These are phyloP conservation scores for Leptobrachium leishanense DNA, from an alignment of 2,113 vertebrate genomes.

Conservation along the genomic window DNA sequence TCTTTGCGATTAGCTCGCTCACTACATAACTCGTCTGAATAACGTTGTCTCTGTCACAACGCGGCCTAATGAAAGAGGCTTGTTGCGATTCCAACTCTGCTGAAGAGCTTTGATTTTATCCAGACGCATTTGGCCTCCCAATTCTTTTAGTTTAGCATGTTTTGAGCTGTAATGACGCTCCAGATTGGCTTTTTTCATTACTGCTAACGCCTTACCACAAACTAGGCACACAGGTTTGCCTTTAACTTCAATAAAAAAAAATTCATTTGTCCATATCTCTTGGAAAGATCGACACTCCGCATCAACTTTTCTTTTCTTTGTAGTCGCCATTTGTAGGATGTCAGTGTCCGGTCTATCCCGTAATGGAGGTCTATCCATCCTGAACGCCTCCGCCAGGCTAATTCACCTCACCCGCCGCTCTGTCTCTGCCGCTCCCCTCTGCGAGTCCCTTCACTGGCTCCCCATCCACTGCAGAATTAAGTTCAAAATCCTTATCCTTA, in stretches of 20 bases:
- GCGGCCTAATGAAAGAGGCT: conserved; percentile 1
- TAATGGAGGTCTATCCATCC: too few relatives aligned
- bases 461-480: too few relatives aligned
- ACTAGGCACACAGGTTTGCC: conserved; percentile 3
- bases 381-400: too few relatives aligned
- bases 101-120: conserved; percentile 46
- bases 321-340: conserved; percentile 18
- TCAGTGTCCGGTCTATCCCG: too few relatives aligned
- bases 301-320: conserved; percentile 47
- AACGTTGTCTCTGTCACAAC: conserved; percentile 17
- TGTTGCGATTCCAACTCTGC: conserved; percentile 8
- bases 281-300: conserved; percentile 35
- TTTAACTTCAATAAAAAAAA: conserved; percentile 21
- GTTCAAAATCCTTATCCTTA: too few relatives aligned
- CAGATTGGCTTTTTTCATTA: conserved; percentile 47
- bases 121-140: conserved; percentile 14
- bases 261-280: conserved; percentile 28
- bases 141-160: conserved; percentile 48
- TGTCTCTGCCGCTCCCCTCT: too few relatives aligned
- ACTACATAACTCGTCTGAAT: conserved; percentile 47
- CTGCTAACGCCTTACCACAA: background rate
- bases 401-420: too few relatives aligned
- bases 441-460: too few relatives aligned
- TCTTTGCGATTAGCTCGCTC: conserved; percentile 45
- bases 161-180: conserved; percentile 49